phyloP scores from a whole-genome alignment of 2,797 vertebrate genomes.

The Macroramphosus scolopax region DNA sequence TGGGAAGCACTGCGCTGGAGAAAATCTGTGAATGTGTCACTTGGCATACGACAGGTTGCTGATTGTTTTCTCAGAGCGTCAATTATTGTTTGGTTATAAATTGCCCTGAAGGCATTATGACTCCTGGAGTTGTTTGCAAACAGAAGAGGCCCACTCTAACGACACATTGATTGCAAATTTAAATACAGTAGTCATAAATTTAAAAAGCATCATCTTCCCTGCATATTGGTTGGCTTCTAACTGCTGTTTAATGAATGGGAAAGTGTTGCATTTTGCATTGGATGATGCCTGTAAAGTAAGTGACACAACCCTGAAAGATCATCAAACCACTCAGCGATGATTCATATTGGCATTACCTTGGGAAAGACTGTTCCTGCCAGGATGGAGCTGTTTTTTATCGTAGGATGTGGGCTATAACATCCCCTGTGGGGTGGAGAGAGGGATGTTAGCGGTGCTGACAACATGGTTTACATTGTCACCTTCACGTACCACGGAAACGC shows the following conservation, averaged over 20 bases:
- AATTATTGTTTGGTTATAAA: slow-evolving; percentile 27
- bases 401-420: slow-evolving; percentile 26
- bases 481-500: slow-evolving; percentile 14
- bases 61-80: no score
- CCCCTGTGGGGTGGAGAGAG: slow-evolving; percentile 12
- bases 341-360: slow-evolving; percentile 20
- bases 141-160: slow-evolving; percentile 9
- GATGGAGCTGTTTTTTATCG: slow-evolving; percentile 1
- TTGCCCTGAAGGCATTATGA: no score
- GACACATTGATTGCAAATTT: slow-evolving; percentile 21
- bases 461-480: slow-evolving; percentile 22
- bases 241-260: slow-evolving; percentile 24
- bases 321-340: slow-evolving; percentile 34
- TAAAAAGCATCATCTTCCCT: slow-evolving; percentile 31
- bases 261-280: slow-evolving; percentile 37
- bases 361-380: slow-evolving; percentile 31
- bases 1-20: slow-evolving; percentile 8
- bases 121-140: no score
- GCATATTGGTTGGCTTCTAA: slow-evolving; percentile 25
- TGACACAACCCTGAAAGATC: slow-evolving; percentile 31
- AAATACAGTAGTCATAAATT: slow-evolving; percentile 40
- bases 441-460: neutral
- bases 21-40: slow-evolving; percentile 39
- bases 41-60: slow-evolving; percentile 30
- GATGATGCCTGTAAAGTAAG: slow-evolving; percentile 33